A percentile compares a stretch with the other conserved stretches of the same genome.
Conservation (phyloP, 1,140 invertebrate genomes). For the Antheraea pernyi region DNA sequence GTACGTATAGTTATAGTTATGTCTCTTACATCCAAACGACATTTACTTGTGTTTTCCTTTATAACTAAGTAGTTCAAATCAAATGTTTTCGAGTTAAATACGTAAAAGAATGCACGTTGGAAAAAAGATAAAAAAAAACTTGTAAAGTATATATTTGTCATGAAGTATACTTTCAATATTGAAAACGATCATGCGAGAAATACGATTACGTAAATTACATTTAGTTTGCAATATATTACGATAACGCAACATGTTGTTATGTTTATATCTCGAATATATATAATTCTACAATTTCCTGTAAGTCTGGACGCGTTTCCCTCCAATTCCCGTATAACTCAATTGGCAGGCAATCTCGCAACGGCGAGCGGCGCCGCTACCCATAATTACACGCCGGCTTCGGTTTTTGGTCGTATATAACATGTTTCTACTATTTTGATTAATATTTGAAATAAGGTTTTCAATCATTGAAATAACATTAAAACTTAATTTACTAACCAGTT, state of each 20-base stretch:
- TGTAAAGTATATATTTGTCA: too few species aligned
- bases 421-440: background rate
- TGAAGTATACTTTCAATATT: too few species aligned
- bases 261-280: background rate
- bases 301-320: constrained; percentile 19
- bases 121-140: too few species aligned
- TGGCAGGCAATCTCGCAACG: constrained; percentile 49
- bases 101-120: too few species aligned
- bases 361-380: constrained; percentile 25
- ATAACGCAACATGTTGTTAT: background rate
- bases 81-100: too few species aligned
- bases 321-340: constrained; percentile 41
- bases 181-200: too few species aligned
- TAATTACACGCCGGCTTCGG: constrained; percentile 31
- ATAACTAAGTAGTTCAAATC: too few species aligned
- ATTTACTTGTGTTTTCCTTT: too few species aligned
- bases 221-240: too few species aligned
- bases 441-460: background rate
- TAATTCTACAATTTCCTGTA: background rate
- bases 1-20: too few species aligned
- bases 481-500: background rate
- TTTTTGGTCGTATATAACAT: background rate
- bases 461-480: background rate
- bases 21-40: too few species aligned
- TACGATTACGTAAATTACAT: too few species aligned